Base-by-base conservation (phyloP, 2,797 vertebrate species). In the Sebastes miniatus region DNA sequence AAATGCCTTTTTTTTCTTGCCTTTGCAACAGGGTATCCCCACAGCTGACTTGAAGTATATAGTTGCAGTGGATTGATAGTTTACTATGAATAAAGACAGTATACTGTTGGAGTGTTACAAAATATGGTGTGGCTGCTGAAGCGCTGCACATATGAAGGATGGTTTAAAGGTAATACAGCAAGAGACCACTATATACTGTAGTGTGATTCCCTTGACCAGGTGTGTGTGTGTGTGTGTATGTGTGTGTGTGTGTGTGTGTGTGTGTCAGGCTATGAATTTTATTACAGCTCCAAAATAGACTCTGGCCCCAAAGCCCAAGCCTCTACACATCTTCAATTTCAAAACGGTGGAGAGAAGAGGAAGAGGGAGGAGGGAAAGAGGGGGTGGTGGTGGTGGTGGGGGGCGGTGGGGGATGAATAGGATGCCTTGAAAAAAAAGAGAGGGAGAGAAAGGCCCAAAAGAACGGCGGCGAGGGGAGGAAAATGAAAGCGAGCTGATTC, bases 311-410 rank as follows among this genome's bases (percentile, higher is more conserved):
- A 92, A 94, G 92, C 94, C 91, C 93, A 93, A 93, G 88, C 89
- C 91, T 91, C 91, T 90, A 93, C 93, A 94, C 94, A 94, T 95
- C 95, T 95, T 94, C 93, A 94, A 95, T 95, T 95, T 95, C 91
- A 94, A 93, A 91, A 87, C 87, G 83, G 78, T 78, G 80, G 83
- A 86, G 85, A 89, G 82, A 83, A 79, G 82, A 84, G 77, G 78
- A 85, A 69, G 67, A 70, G 54, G 36, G 71, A 27, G 62, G 71
- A 31, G 67, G 75, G 61, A 12, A 32, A 5, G 76, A 24, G 69
- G n/a, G 64, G 36, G 31, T 36, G 27, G 7, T 6, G 69, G 32
- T 3, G 32, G 32, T 5, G 72, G 10, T 6, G 69, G 32, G 9
- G 25, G 39, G n/a, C 1, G 43, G 7, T 20, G 24, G 36, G 24